Evolutionary conservation across 1,140 invertebrate genomes (phyloP).

Genomic region (Aphelenchoides fujianensis): DNA sequence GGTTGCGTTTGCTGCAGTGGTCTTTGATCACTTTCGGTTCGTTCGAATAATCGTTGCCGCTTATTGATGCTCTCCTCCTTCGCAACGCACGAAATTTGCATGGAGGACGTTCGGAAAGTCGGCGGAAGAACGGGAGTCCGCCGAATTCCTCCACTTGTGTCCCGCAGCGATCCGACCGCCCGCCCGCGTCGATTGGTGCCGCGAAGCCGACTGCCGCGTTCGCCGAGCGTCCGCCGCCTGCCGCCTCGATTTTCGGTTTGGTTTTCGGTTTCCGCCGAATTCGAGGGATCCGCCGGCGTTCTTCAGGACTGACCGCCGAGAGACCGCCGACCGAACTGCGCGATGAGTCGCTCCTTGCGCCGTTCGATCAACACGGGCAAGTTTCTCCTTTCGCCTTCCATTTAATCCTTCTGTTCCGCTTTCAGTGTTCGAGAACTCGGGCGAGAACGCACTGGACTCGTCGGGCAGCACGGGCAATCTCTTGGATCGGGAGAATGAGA

Average conservation of each 20-base stretch:
- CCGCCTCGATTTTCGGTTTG: not conserved
- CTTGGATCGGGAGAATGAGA: conserved; percentile 11
- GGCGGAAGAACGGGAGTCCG: not conserved
- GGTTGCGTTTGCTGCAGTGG: too few relatives aligned
- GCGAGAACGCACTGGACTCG: not conserved
- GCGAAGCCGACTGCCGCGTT: conserved; percentile 8
- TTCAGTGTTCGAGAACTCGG: conserved; percentile 7
- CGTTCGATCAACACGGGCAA: too few relatives aligned
- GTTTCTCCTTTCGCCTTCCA: too few relatives aligned
- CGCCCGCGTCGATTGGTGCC: not conserved
- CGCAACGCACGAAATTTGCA: not conserved
- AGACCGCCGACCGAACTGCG: too few relatives aligned
- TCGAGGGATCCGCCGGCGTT: conserved; percentile 15
- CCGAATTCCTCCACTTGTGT: not conserved
- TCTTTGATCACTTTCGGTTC: not conserved
- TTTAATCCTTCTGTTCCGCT: too few relatives aligned
- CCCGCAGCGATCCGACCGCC: not conserved
- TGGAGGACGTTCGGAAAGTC: not conserved
- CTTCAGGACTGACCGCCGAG: conserved; percentile 21
- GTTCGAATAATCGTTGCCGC: not conserved
- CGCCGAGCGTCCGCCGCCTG: not conserved
- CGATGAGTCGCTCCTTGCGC: too few relatives aligned
- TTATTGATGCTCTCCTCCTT: too few relatives aligned
- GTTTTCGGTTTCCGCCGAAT: conserved; percentile 10
- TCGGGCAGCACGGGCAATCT: not conserved